Base-by-base conservation (phyloP, 2,888 invertebrate species). In the Mesorhabditis spiculigera region DNA sequence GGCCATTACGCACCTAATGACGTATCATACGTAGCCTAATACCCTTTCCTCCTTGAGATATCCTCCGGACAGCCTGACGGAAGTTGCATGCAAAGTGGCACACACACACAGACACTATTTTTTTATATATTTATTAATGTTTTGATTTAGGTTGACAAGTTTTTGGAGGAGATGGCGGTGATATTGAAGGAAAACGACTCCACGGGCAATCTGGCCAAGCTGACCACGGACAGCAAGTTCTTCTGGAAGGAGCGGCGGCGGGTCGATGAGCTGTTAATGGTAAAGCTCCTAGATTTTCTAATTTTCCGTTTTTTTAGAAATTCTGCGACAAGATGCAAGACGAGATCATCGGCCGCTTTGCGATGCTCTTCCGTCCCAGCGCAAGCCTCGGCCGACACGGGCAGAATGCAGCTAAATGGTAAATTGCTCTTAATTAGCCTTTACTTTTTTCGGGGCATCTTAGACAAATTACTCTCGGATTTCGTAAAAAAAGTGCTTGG, bases 91-190 rank as follows among this genome's bases (percentile, higher is more conserved):
- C n/a, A n/a, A n/a, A n/a, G n/a, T n/a, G n/a, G n/a, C n/a, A n/a
- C n/a, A n/a, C n/a, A n/a, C n/a, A n/a, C n/a, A n/a, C n/a, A n/a
- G n/a, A n/a, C n/a, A n/a, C n/a, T n/a, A n/a, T n/a, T n/a, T 50
- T 50, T 50, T 50, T 50, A 50, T 50, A 10, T 50, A 13, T 13
- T 50, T 13, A 3, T 50, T 50, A 50, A 13, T n/a, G n/a, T 50
- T 50, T n/a, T 50, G n/a, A 50, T 50, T 50, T 50, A 50, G 58
- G 10, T 50, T 50, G 58, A 50, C 58, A n/a, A 50, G 58, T 50
- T 50, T n/a, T 13, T 50, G 10, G n/a, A 50, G n/a, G 58, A 50
- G 10, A 50, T 50, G 58, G n/a, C 58, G n/a, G n/a, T n/a, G n/a
- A 50, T 50, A 1, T 2, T 50, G 58, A 10, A n/a, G 3, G 58